Percentiles rank a stretch among this genome's conserved stretches.
phyloP scores from a whole-genome alignment of 1,140 invertebrate species.

The Aporrectodea caliginosa region DNA sequence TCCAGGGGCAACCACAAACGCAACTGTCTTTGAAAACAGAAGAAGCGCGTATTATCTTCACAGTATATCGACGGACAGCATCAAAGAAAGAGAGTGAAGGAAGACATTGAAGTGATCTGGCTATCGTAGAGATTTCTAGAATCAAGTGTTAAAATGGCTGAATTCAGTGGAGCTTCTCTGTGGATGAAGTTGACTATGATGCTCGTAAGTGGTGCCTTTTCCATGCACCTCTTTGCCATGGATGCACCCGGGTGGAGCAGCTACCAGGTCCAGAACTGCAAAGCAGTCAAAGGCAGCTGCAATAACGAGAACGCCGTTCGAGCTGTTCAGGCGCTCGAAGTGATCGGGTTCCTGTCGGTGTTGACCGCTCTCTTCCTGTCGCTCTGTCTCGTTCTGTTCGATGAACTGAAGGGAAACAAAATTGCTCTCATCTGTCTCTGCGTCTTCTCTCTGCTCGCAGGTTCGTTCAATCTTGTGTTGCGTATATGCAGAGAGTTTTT shows the following conservation, averaged over 20 bases:
- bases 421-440: conserved; percentile 3
- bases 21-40: too few species aligned
- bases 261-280: not conserved
- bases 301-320: not conserved
- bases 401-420: conserved; percentile 15
- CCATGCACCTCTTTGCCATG: not conserved
- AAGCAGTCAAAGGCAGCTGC: not conserved
- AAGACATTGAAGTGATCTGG: too few species aligned
- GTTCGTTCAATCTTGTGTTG: too few species aligned
- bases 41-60: too few species aligned
- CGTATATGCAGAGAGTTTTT: too few species aligned
- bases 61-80: too few species aligned
- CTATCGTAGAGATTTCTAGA: too few species aligned
- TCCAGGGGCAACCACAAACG: too few species aligned
- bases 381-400: conserved; percentile 10
- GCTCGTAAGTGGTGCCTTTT: not conserved
- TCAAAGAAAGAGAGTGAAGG: too few species aligned
- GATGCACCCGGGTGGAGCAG: not conserved
- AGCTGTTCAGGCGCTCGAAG: not conserved
- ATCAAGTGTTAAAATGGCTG: too few species aligned
- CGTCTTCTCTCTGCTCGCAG: conserved; percentile 12
- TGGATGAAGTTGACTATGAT: conserved; percentile 16
- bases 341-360: conserved; percentile 13
- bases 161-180: not conserved
- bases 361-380: conserved; percentile 3